Percentiles rank a stretch among this genome's conserved stretches.
phyloP scores from a whole-genome alignment of 2,797 vertebrate genomes.

The Pristis pectinata region DNA sequence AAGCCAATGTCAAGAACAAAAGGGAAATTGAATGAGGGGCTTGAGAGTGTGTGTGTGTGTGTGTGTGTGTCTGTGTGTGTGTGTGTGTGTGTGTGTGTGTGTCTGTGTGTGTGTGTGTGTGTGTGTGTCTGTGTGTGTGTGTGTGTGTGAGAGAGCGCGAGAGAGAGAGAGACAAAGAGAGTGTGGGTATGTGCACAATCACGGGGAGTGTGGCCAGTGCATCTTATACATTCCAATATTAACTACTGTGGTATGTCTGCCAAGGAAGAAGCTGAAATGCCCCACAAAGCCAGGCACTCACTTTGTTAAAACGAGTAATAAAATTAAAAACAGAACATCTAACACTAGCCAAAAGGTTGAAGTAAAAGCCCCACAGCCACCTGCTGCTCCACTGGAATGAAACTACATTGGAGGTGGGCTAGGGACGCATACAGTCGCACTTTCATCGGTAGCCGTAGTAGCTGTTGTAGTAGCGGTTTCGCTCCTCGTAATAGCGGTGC shows the following conservation, averaged over 20 bases:
- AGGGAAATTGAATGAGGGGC: too few species aligned
- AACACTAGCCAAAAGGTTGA: background rate
- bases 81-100: too few species aligned
- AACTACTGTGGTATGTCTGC: background rate
- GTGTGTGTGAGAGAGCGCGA: background rate
- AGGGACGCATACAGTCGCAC: background rate
- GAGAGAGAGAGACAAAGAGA: too few species aligned
- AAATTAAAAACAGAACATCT: slow-evolving; percentile 31
- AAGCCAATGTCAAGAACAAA: background rate
- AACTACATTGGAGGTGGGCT: slow-evolving; percentile 22
- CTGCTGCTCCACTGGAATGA: slow-evolving; percentile 27
- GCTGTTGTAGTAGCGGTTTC: slow-evolving; percentile 60
- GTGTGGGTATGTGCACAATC: too few species aligned
- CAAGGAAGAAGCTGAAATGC: slow-evolving; percentile 4
- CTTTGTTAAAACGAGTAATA: slow-evolving; percentile 11
- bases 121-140: too few species aligned
- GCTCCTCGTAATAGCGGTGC: slow-evolving; percentile 62
- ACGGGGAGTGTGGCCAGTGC: too few species aligned
- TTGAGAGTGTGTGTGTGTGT: too few species aligned
- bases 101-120: too few species aligned
- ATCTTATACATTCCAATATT: slow-evolving; percentile 8
- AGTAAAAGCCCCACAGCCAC: slow-evolving; percentile 22
- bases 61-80: too few species aligned
- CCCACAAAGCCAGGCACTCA: slow-evolving; percentile 25
- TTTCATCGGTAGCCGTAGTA: slow-evolving; percentile 50